Conservation (phyloP, 2,113 vertebrate genomes). For the Solea senegalensis region DNA sequence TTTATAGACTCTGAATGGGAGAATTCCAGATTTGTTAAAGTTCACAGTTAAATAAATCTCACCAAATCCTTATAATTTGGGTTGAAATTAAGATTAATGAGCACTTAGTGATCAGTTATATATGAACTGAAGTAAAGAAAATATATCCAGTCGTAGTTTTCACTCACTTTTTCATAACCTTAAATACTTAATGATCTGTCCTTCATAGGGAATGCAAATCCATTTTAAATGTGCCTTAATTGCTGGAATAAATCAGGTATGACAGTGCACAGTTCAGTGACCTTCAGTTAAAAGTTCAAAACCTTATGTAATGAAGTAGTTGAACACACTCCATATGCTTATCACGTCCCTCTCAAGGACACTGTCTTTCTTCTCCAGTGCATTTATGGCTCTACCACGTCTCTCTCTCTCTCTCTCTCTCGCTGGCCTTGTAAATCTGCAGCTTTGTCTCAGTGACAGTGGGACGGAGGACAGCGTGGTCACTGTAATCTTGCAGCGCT, state of each 20-base stretch:
- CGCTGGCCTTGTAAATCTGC: conserved; percentile 46
- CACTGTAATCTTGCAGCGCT: conserved; percentile 21
- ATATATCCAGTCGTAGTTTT: no score
- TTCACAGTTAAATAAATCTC: no score
- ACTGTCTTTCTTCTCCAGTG: conserved; percentile 33
- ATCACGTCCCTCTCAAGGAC: conserved; percentile 28
- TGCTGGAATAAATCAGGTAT: not conserved
- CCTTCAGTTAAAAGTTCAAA: conserved; percentile 1
- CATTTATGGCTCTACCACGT: conserved; percentile 24
- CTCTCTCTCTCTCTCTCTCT: conserved; percentile 6
- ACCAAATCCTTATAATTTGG: no score
- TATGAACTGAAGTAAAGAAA: no score
- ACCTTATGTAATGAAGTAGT: conserved; percentile 15
- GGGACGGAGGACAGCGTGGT: conserved; percentile 32
- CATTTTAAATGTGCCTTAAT: not conserved
- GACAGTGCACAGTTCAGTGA: not conserved
- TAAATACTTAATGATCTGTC: no score
- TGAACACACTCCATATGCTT: conserved; percentile 13
- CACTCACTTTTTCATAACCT: no score
- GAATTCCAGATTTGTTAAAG: no score
- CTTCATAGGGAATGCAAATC: no score
- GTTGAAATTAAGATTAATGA: no score
- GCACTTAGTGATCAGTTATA: no score
- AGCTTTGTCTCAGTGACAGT: conserved; percentile 55
- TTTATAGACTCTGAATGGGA: not conserved